phyloP scores from a whole-genome alignment of 92 coral and sea anemone genomes.

The Porites divaricata region DNA sequence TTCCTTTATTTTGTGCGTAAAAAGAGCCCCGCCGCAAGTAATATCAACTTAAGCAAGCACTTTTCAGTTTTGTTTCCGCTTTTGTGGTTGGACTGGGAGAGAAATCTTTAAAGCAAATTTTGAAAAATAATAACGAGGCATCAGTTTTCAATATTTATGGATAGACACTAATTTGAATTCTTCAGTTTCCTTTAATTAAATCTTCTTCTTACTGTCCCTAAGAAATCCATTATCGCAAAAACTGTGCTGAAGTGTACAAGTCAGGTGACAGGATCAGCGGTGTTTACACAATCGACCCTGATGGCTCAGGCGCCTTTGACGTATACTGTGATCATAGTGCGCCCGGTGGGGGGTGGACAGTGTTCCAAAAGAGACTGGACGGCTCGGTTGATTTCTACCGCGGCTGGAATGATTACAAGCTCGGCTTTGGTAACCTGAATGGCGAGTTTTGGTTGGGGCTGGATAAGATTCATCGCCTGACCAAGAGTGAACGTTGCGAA shows the following conservation, averaged over 20 bases:
- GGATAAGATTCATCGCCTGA: constrained; percentile 22
- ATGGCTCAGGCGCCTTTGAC: constrained; percentile 59
- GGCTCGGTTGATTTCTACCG: constrained; percentile 60
- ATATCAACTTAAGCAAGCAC: too few relatives aligned
- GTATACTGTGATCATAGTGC: constrained; percentile 70
- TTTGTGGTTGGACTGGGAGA: too few relatives aligned
- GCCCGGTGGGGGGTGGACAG: constrained; percentile 52
- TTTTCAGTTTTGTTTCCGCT: too few relatives aligned
- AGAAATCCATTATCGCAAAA: not conserved
- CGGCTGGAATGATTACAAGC: constrained; percentile 63
- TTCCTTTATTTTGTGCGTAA: too few relatives aligned
- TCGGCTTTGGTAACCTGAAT: constrained; percentile 37
- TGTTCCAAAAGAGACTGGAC: not conserved
- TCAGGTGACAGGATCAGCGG: constrained; percentile 64
- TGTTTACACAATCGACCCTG: constrained; percentile 74
- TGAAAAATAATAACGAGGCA: too few relatives aligned
- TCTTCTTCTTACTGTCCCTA: too few relatives aligned
- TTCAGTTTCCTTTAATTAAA: too few relatives aligned
- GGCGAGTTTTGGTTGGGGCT: constrained; percentile 45
- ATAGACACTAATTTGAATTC: too few relatives aligned
- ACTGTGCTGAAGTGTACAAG: constrained; percentile 13
- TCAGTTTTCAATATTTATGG: too few relatives aligned
- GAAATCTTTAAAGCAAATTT: too few relatives aligned
- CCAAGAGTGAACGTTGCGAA: not conserved
- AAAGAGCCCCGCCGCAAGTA: too few relatives aligned